Evolutionary conservation across 2,797 vertebrate genomes (phyloP), one percentile per base, ranked within the genome.

Genomic region (Cercopithecus neglectus): DNA sequence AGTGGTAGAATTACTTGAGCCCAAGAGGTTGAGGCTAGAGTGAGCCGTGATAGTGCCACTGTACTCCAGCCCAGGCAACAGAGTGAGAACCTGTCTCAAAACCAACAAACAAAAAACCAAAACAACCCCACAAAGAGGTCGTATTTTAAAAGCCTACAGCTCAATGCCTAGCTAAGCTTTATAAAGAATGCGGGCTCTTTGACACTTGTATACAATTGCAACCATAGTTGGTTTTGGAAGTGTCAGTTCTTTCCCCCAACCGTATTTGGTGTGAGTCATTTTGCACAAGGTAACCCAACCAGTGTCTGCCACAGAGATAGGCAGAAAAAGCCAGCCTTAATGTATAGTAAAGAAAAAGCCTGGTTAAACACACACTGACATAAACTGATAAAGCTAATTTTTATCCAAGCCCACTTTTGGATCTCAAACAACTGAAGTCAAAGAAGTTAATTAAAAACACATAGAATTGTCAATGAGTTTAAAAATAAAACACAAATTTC

Each of bases 371-470:
- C 81, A 92, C 74, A 33, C 36, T 19, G 48, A 79, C 64, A 82
- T 21, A 61, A 57, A 46, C 41, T 9, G 55, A 87, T 80, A 19
- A 75, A 55, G 46, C 33, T 74, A 57, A 36, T 78, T 78, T 89
- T 92, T 85, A 81, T 92, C 55, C 33, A 93, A 79, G 50, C 50
- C 36, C 5, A 30, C 39, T 53, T 95, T 74, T 67, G 67, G 94
- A 67, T 55, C 70, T 86, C 70, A 93, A 96, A 96, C 17, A 50
- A 70, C 64, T 57, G 39, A 86, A 91, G 80, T 92, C 89, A 61
- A 79, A 93, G 50, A 94, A 86, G 67, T 85, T 94, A 85, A 94
- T 87, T 80, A 75, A 95, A 96, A 96, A 75, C 76, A 91, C 57
- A 64, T 1, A 17, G 59, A 48, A 39, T 46, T 95, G 72, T 74